phyloP scores from a whole-genome alignment of 2,797 vertebrate species.

The Sebastes nivosus region DNA sequence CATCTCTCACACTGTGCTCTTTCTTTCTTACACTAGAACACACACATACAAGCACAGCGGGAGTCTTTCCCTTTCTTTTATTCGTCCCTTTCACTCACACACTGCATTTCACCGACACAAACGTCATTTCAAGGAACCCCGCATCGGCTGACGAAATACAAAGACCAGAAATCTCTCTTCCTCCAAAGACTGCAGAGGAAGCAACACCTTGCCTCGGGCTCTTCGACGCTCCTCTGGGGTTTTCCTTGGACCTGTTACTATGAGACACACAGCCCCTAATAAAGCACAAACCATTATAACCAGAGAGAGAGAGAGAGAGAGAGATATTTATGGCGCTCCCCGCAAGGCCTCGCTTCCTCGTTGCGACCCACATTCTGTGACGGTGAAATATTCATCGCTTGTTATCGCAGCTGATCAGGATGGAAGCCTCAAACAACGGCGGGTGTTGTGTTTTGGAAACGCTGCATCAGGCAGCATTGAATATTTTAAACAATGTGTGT shows the following conservation, averaged over 20 bases:
- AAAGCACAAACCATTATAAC: constrained; percentile 66
- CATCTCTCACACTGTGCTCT: neutral
- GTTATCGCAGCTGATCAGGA: constrained; percentile 49
- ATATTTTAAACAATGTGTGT: constrained; percentile 28
- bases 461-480: neutral
- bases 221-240: constrained; percentile 54
- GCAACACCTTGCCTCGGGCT: constrained; percentile 44
- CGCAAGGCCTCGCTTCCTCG: constrained; percentile 62
- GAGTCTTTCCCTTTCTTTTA: neutral
- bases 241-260: constrained; percentile 54
- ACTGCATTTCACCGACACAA: neutral
- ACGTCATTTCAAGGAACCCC: constrained; percentile 23
- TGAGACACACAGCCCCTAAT: constrained; percentile 50
- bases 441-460: neutral
- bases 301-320: constrained; percentile 12
- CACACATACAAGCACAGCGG: constrained; percentile 5
- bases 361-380: constrained; percentile 63
- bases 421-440: constrained; percentile 19
- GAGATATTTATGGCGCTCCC: constrained; percentile 67
- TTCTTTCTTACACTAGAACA: constrained; percentile 5
- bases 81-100: neutral
- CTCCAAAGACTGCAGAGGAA: constrained; percentile 45
- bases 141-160: constrained; percentile 29
- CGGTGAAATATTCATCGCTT: constrained; percentile 61
- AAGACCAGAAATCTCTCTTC: constrained; percentile 9